Conservation (phyloP, 2,888 invertebrate species). For the Melieria omissa region DNA sequence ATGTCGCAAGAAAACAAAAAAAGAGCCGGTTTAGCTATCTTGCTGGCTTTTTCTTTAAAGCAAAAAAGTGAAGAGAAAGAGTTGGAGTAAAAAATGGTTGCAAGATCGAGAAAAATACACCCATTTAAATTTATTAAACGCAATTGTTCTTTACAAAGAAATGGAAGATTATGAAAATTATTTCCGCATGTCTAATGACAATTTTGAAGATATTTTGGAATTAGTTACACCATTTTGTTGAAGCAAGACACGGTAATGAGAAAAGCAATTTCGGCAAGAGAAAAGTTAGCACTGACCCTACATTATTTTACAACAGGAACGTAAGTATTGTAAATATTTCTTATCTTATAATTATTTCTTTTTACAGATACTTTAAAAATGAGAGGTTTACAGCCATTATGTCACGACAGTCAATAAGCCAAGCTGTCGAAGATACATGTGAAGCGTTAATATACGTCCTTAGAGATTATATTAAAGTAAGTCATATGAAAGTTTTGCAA, state of each 20-base stretch:
- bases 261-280: constrained; percentile 27
- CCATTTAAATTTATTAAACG: constrained; percentile 23
- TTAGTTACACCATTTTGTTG: constrained; percentile 28
- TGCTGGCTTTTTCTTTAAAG: constrained; percentile 9
- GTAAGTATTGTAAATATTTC: constrained; percentile 17
- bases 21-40: neutral
- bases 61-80: neutral
- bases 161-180: constrained; percentile 31
- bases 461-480: constrained; percentile 31
- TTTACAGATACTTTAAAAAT: constrained; percentile 27
- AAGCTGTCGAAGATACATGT: constrained; percentile 26
- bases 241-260: constrained; percentile 26
- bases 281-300: constrained; percentile 20
- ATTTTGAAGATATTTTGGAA: constrained; percentile 19
- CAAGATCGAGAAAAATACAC: constrained; percentile 29
- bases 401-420: constrained; percentile 24
- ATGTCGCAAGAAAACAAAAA: constrained; percentile 3
- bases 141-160: constrained; percentile 31
- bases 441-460: constrained; percentile 19
- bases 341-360: constrained; percentile 14
- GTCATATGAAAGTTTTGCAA: constrained; percentile 21
- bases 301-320: constrained; percentile 24
- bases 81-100: constrained; percentile 22
- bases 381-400: constrained; percentile 26
- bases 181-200: constrained; percentile 22